Percentiles rank a stretch among this genome's conserved stretches.
Evolutionary conservation across 2,113 vertebrate genomes (phyloP).

Genomic region (Chelonoidis abingdonii): DNA sequence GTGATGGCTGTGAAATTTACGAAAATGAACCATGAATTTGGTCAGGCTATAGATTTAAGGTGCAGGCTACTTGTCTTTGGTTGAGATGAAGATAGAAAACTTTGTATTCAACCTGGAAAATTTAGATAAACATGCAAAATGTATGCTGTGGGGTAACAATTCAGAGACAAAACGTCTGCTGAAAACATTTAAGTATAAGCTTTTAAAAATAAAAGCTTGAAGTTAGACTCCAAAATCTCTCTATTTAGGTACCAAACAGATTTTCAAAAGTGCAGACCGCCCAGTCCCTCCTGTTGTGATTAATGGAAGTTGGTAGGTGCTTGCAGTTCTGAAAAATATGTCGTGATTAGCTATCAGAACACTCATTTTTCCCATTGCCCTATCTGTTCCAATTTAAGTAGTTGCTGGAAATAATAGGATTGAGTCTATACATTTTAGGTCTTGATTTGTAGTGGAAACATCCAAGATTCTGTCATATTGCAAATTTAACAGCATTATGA

Average conservation of each 20-base stretch:
- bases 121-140: background rate
- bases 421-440: background rate
- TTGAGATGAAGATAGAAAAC: background rate
- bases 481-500: background rate
- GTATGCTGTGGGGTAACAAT: background rate
- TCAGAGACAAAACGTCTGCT: background rate
- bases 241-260: background rate
- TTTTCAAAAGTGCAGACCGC: background rate
- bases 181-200: background rate
- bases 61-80: background rate
- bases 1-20: background rate
- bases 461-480: background rate
- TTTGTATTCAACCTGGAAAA: background rate
- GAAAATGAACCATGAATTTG: background rate
- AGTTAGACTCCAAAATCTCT: background rate
- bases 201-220: background rate
- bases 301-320: rapidly evolving
- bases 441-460: background rate
- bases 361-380: background rate
- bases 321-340: background rate
- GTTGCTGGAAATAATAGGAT: background rate
- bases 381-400: background rate
- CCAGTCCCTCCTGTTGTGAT: background rate
- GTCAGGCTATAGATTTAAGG: background rate
- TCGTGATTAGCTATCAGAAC: background rate